Evolutionary conservation across 1,140 invertebrate genomes (phyloP), one percentile per base, ranked within the genome.

Genomic region (Ectropis grisescens): DNA sequence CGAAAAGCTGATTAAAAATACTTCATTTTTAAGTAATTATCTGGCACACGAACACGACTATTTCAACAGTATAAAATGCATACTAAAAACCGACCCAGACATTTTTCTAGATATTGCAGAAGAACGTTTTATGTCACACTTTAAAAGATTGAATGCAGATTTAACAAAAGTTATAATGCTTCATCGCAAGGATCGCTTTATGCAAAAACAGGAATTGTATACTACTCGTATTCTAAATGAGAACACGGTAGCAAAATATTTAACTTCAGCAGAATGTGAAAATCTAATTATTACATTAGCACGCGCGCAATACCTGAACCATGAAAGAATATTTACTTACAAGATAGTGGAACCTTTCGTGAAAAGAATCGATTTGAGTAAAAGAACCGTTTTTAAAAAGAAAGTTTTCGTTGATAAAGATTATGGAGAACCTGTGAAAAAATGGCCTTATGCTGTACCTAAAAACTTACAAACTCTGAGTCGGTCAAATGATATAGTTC

Each of bases 271-370:
- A 1, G 53, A 68, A 43, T 50, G 47, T 8, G 57, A 58, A 29
- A 41, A 61, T 2, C 29, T 70, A 3, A 22, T 64, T 2, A 4
- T 67, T 2, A 41, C 33, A 33, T 32, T 68, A 9, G 58, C 66
- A 29, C 30, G 41, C 24, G 62, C 66, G 1, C 28, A 60, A 10
- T 70, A 64, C 29, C 40, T 74, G 11, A 24, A 32, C 2, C 9
- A 26, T 10, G n/a, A n/a, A n/a, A n/a, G n/a, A n/a, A 56, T 54
- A 39, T 60, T 70, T 33, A 38, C 47, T 9, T 74, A 61, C 29
- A 44, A 66, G 36, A 33, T 35, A n/a, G 53, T 59, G 7, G 66
- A 74, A 30, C 64, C 66, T 8, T 29, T 70, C 1, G 37, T 69
- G 8, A 62, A 62, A 37, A 41, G 51, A 12, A 9, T 72, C 3